phyloP scores from a whole-genome alignment of 2,113 vertebrate species.

The Grallaria varia region DNA sequence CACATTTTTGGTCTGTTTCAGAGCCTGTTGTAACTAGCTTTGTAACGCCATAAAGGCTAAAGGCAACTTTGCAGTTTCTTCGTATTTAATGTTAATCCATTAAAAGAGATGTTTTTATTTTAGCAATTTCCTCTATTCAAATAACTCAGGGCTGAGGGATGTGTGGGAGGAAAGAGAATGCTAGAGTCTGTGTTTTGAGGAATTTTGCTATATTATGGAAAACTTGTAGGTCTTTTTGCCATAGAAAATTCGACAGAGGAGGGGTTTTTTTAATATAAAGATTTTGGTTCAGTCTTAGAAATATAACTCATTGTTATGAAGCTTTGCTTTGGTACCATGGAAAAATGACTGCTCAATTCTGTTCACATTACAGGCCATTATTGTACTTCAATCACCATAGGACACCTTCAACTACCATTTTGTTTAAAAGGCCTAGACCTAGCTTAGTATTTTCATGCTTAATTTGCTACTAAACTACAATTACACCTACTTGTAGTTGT shows the following conservation, averaged over 20 bases:
- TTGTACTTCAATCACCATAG: not conserved
- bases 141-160: not conserved
- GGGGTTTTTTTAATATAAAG: not conserved
- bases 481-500: not conserved
- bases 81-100: conserved; percentile 38
- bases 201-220: not conserved
- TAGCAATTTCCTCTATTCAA: conserved; percentile 24
- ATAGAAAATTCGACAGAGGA: not conserved
- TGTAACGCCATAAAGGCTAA: conserved; percentile 66
- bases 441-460: not conserved
- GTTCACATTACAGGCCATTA: not conserved
- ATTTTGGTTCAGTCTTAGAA: not conserved
- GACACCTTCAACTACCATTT: not conserved
- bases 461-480: not conserved
- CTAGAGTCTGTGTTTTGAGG: not conserved
- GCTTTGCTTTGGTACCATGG: not conserved
- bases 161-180: not conserved
- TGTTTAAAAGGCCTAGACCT: not conserved
- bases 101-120: conserved; percentile 43
- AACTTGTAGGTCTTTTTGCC: not conserved
- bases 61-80: conserved; percentile 29
- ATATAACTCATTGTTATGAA: not conserved
- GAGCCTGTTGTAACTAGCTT: conserved; percentile 56
- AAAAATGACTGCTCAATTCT: not conserved
- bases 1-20: conserved; percentile 57